Percentiles rank a stretch among this genome's conserved stretches.
Evolutionary conservation across 2,888 invertebrate species (phyloP).

Genomic region (Polydrusus pterygomalis): DNA sequence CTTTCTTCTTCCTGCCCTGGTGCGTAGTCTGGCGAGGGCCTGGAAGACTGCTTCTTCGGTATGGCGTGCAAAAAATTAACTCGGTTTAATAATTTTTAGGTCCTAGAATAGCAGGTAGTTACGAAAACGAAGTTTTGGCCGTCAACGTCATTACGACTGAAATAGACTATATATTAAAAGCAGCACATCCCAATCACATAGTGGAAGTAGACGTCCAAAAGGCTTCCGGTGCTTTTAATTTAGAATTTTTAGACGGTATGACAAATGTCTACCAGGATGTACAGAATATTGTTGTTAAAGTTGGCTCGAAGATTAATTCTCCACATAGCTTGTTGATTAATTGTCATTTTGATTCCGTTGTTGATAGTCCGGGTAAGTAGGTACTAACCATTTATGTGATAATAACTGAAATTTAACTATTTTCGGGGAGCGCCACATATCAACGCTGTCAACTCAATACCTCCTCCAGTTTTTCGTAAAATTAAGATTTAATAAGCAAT

Average conservation of each 20-base stretch:
- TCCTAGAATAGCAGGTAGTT: constrained; percentile 79
- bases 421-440: too few species aligned
- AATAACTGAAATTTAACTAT: too few species aligned
- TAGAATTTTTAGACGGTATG: constrained; percentile 82
- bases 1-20: too few species aligned
- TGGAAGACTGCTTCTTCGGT: too few species aligned
- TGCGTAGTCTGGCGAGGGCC: too few species aligned
- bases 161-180: constrained; percentile 71
- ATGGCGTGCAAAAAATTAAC: too few species aligned
- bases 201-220: constrained; percentile 77
- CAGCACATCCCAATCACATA: constrained; percentile 72
- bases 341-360: constrained; percentile 85
- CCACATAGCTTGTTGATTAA: constrained; percentile 80
- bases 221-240: constrained; percentile 80
- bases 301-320: constrained; percentile 75
- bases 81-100: constrained; percentile 66
- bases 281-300: constrained; percentile 80
- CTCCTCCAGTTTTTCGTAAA: too few species aligned
- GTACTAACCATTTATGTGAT: too few species aligned
- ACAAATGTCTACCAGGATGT: constrained; percentile 82
- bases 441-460: too few species aligned
- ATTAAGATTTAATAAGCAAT: too few species aligned
- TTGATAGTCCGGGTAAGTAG: constrained; percentile 81
- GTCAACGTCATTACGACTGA: constrained; percentile 72
- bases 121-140: constrained; percentile 79